Conservation (phyloP, 2,888 invertebrate genomes). For the Epinotia nisella region DNA sequence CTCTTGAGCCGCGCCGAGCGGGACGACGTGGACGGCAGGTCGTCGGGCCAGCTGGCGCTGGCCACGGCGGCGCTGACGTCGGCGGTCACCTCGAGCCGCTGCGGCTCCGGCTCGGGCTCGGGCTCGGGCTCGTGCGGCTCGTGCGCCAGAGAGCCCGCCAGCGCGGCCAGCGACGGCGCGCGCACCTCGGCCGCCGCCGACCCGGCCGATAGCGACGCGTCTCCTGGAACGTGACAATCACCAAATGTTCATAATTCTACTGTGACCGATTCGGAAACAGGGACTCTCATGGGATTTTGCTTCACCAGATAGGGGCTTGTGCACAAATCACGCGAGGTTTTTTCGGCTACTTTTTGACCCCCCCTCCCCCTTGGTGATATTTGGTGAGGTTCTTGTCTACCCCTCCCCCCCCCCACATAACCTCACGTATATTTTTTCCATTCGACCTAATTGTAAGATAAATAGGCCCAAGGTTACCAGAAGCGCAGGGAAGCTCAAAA, state of each 20-base stretch:
- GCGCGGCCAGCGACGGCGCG: slow-evolving; percentile 75
- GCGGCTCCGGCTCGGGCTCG: slow-evolving; percentile 59
- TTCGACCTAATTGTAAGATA: no score
- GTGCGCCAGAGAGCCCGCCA: slow-evolving; percentile 76
- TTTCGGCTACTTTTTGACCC: no score
- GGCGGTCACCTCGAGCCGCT: slow-evolving; percentile 67
- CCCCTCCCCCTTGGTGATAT: no score
- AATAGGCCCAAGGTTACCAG: no score
- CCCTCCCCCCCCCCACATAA: no score
- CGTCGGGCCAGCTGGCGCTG: slow-evolving; percentile 57
- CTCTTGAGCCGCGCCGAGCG: slow-evolving; percentile 68
- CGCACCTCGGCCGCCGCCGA: slow-evolving; percentile 70
- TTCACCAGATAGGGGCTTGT: no score
- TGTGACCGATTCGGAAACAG: no score
- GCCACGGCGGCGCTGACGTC: slow-evolving; percentile 63
- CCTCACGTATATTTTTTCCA: no score
- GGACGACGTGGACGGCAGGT: slow-evolving; percentile 67
- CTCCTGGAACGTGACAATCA: slow-evolving; percentile 57
- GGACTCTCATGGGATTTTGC: no score
- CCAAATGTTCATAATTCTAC: slow-evolving; percentile 1
- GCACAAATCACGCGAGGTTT: no score
- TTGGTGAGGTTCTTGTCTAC: no score
- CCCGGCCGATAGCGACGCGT: slow-evolving; percentile 77
- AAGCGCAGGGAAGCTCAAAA: no score
- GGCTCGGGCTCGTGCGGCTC: slow-evolving; percentile 54